These are phyloP conservation scores for Pogonocherus hispidulus DNA, from an alignment of 2,888 invertebrate genomes.

Conservation along the genomic window DNA sequence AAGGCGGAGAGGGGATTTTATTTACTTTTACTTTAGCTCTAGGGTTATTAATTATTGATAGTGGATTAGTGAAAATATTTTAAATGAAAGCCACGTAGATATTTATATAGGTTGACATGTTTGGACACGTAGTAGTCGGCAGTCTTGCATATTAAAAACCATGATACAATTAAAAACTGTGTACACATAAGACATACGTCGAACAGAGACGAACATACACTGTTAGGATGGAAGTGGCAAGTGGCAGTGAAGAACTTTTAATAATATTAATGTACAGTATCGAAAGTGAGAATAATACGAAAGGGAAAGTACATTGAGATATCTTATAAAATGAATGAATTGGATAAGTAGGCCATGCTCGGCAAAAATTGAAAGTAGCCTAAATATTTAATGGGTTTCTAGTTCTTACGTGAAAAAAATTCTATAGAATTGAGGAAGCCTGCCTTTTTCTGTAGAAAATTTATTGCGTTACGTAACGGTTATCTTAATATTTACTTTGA, in stretches of 20 bases:
- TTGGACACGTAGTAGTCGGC: too few relatives aligned
- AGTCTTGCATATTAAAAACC: too few relatives aligned
- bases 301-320: conserved; percentile 42
- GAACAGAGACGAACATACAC: background rate
- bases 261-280: conserved; percentile 27
- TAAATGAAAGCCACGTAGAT: too few relatives aligned
- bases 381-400: conserved; percentile 52
- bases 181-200: too few relatives aligned
- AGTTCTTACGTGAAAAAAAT: conserved; percentile 45
- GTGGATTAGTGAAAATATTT: too few relatives aligned
- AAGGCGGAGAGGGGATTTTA: too few relatives aligned
- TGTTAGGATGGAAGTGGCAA: background rate
- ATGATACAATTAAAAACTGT: too few relatives aligned
- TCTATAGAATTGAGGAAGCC: conserved; percentile 42
- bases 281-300: conserved; percentile 44
- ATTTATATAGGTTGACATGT: too few relatives aligned
- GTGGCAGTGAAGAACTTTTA: conserved; percentile 21
- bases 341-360: conserved; percentile 47
- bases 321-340: conserved; percentile 37
- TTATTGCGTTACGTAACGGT: background rate
- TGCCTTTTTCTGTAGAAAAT: conserved; percentile 27
- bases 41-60: too few relatives aligned
- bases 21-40: too few relatives aligned
- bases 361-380: conserved; percentile 54
- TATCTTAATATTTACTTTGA: background rate